These are phyloP conservation scores for Rhea americana DNA, from an alignment of 2,113 vertebrate genomes.

Conservation along the genomic window DNA sequence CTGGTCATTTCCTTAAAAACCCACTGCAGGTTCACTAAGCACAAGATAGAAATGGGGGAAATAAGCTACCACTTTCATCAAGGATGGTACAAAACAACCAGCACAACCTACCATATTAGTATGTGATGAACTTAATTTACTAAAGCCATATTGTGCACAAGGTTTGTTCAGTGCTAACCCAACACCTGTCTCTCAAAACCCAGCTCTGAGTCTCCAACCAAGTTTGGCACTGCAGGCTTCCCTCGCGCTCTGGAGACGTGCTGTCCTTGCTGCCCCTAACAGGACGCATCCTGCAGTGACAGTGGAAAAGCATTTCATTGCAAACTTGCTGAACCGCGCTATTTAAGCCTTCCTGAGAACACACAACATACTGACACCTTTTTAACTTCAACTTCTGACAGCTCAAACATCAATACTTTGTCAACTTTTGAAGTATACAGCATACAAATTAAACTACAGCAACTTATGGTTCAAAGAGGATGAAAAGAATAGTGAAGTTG, in stretches of 20 bases:
- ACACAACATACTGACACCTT: background rate
- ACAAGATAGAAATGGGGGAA: background rate
- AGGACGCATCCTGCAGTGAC: accelerated
- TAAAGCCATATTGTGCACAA: background rate
- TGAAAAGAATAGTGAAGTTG: accelerated
- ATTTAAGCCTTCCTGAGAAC: accelerated
- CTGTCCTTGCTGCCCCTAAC: background rate
- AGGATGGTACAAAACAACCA: background rate
- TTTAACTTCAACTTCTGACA: background rate
- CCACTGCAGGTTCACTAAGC: background rate
- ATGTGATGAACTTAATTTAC: accelerated
- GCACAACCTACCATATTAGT: accelerated
- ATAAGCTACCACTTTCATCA: background rate
- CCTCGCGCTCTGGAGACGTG: background rate
- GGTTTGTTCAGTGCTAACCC: background rate
- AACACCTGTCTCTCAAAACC: background rate
- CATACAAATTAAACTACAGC: background rate
- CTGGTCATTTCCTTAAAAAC: conserved; percentile 5
- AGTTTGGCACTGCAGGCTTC: background rate
- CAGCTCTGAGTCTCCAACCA: background rate
- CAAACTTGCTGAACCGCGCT: accelerated
- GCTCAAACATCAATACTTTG: background rate
- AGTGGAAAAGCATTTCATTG: background rate
- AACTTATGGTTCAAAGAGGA: accelerated
- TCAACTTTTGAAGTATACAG: background rate